Evolutionary conservation across 2,113 vertebrate genomes (phyloP).

Genomic region (Mystacornis crossleyi): DNA sequence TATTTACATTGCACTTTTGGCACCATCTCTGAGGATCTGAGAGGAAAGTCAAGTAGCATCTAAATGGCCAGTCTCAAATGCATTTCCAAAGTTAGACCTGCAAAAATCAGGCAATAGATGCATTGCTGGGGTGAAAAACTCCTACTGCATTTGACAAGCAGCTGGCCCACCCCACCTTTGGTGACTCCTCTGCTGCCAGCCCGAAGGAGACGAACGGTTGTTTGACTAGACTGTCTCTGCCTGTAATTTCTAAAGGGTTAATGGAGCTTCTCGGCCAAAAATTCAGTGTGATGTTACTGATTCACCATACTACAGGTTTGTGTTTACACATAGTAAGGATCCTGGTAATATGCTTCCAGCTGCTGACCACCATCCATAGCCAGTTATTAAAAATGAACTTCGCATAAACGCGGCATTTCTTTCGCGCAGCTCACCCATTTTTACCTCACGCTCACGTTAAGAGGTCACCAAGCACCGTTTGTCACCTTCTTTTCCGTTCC

Average conservation of each 20-base stretch:
- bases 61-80: not conserved
- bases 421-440: slow-evolving; percentile 38
- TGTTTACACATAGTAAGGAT: slow-evolving; percentile 29
- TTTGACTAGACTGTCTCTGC: not conserved
- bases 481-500: not conserved
- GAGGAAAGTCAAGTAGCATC: not conserved
- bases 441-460: not conserved
- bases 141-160: not conserved
- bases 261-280: not conserved
- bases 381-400: slow-evolving; percentile 67
- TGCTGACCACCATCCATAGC: slow-evolving; percentile 19
- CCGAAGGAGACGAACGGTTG: not conserved
- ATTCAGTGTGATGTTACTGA: not conserved
- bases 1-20: not conserved
- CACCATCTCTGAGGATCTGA: not conserved
- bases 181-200: not conserved
- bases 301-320: not conserved
- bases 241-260: slow-evolving; percentile 2
- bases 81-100: not conserved
- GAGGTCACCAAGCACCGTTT: not conserved
- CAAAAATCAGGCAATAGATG: not conserved
- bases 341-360: slow-evolving; percentile 65
- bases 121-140: not conserved
- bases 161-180: not conserved
- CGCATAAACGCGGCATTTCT: slow-evolving; percentile 51